Base-by-base conservation (phyloP, 2,888 invertebrate genomes). In the Anagyrus pseudococci region DNA sequence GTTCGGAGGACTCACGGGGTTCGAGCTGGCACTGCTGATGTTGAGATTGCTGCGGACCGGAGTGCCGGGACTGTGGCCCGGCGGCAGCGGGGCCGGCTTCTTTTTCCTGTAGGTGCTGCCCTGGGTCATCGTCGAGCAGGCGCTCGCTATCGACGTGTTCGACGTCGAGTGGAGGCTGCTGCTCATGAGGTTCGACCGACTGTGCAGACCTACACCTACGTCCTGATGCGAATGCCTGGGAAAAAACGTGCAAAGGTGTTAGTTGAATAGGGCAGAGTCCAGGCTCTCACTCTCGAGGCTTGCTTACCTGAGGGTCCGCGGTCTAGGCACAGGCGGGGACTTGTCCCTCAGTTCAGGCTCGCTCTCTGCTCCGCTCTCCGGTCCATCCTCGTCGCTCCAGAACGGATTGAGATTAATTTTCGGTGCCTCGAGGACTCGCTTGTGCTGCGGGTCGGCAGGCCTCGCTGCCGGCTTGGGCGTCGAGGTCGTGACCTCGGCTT, bases 391-490 rank as follows among this genome's bases (percentile, higher is more conserved):
- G 71, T 89, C 90, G 66, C 87, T 88, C 84, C 87, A 89, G 77
- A 92, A 92, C 0, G 92, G 92, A 83, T 91, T 92, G 19, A 84
- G 73, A 71, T 78, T 83, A 44, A 84, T 83, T 13, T 85, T 85
- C 17, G 85, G 84, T 37, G 86, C 85, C 43, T 84, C 80, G 29
- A 85, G 75, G 72, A 70, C 69, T 55, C 77, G 72, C 47, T 73
- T 80, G 22, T 69, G 62, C 20, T 72, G 69, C 13, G 66, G 59
- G 13, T 48, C 60, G 6, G 53, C 23, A 25, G 58, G 65, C 22
- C 26, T 44, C 8, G 55, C 50, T 10, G 58, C 61, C 54, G 19
- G 57, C 17, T 50, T 50, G 8, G n/a, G 6, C 22, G 46, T 13
- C 43, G 26, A 40, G n/a, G 20, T 19, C 40, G 47, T 15, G 8